These are phyloP conservation scores for Beris chalybata DNA, from an alignment of 2,888 invertebrate species.

Conservation along the genomic window DNA sequence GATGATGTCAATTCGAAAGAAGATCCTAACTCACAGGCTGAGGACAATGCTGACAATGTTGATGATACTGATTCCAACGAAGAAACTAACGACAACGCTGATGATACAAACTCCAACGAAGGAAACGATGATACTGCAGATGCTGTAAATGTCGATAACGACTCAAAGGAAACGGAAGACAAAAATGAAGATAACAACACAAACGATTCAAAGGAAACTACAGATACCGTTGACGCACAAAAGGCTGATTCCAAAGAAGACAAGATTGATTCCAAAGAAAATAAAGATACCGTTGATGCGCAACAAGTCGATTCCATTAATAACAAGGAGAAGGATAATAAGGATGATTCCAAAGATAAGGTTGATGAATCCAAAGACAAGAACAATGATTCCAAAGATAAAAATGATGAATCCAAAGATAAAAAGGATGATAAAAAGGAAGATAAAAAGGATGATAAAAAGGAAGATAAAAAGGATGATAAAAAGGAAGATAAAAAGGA, in stretches of 20 bases:
- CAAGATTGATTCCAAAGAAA: neutral
- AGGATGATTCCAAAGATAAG: conserved; percentile 20
- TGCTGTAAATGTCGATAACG: no score
- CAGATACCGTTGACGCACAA: no score
- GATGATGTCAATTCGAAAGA: neutral
- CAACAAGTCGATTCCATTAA: neutral
- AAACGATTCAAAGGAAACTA: no score
- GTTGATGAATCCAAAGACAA: neutral
- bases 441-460: conserved; percentile 9
- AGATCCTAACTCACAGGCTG: neutral
- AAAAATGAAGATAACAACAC: no score
- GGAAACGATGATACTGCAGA: no score
- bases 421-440: conserved; percentile 22
- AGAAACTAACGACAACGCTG: neutral
- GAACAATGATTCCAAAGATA: conserved; percentile 18
- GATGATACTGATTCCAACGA: neutral
- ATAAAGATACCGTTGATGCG: neutral
- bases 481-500: conserved; percentile 13
- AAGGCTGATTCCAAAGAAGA: neutral
- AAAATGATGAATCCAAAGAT: conserved; percentile 1
- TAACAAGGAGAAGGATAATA: conserved; percentile 1
- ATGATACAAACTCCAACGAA: no score
- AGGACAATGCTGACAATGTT: neutral
- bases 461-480: conserved; percentile 25
- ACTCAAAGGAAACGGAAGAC: no score